These are phyloP conservation scores for Argyrosomus regius DNA, from an alignment of 2,797 vertebrate genomes.

Conservation along the genomic window DNA sequence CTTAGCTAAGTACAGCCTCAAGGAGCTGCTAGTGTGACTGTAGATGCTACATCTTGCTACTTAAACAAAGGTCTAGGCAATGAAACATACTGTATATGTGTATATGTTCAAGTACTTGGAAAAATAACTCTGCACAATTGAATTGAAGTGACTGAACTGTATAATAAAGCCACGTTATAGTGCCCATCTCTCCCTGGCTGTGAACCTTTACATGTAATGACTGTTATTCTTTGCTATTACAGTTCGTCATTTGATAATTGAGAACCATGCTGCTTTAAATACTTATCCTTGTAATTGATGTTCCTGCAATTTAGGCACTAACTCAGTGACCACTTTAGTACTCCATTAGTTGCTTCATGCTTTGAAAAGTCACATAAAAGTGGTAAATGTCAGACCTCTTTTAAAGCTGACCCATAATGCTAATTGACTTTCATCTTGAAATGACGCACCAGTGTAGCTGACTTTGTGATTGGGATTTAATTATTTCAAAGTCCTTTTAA, in stretches of 20 bases:
- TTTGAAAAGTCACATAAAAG: conserved; percentile 50
- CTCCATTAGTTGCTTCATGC: conserved; percentile 42
- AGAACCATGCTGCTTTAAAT: conserved; percentile 46
- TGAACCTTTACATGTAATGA: conserved; percentile 13
- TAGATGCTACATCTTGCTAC: background rate
- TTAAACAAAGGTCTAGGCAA: background rate
- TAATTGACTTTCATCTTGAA: conserved; percentile 44
- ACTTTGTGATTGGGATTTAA: conserved; percentile 24
- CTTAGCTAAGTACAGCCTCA: background rate
- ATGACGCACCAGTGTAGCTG: background rate
- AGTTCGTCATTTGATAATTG: conserved; percentile 45
- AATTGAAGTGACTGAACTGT: background rate
- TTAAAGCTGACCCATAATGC: conserved; percentile 38
- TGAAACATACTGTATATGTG: no score
- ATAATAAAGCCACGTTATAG: background rate
- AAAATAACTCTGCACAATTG: background rate
- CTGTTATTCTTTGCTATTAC: conserved; percentile 12
- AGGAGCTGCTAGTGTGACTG: background rate
- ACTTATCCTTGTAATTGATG: conserved; percentile 36
- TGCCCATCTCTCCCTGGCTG: background rate
- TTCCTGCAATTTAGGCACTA: conserved; percentile 27
- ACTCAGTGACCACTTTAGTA: conserved; percentile 44
- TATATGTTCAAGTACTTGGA: no score
- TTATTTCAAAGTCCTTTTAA: conserved; percentile 20
- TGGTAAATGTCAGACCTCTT: conserved; percentile 42